Percentiles rank a stretch among this genome's conserved stretches.
phyloP scores from a whole-genome alignment of 2,797 vertebrate species.

The Chelonia mydas region DNA sequence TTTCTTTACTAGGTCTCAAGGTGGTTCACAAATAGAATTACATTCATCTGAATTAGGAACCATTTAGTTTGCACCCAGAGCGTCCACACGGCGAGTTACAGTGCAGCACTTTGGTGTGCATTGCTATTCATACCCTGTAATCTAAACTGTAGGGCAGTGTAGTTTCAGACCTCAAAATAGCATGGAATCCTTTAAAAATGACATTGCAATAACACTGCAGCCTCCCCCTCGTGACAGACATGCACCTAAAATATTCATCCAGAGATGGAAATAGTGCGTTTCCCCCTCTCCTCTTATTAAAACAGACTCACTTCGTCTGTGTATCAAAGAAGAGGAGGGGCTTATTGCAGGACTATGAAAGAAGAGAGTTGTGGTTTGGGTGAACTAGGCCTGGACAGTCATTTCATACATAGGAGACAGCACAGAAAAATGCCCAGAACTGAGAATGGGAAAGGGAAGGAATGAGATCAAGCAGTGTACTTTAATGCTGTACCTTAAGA shows the following conservation, averaged over 20 bases:
- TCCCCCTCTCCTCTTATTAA: constrained; percentile 43
- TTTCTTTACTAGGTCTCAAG: not conserved
- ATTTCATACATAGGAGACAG: not conserved
- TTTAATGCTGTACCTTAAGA: fast-evolving
- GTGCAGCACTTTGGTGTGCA: not conserved
- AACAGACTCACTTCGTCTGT: constrained; percentile 39
- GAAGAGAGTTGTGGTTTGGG: constrained; percentile 7
- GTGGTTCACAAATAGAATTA: not conserved
- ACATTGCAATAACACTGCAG: not conserved
- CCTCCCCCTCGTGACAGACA: not conserved
- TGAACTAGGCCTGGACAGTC: not conserved
- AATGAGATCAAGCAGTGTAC: not conserved
- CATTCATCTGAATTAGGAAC: not conserved
- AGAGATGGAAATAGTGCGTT: constrained; percentile 46
- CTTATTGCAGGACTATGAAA: constrained; percentile 9
- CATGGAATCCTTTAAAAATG: constrained; percentile 9
- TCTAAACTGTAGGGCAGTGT: not conserved
- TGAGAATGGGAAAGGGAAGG: not conserved
- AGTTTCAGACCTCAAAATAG: constrained; percentile 51
- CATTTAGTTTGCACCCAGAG: not conserved
- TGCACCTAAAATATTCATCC: constrained; percentile 39
- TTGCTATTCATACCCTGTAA: not conserved
- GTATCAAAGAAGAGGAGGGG: not conserved
- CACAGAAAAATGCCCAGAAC: not conserved
- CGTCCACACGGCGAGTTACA: not conserved